Evolutionary conservation across 64 coral and sea anemone species (phyloP).

Genomic region (Montipora capricornis): DNA sequence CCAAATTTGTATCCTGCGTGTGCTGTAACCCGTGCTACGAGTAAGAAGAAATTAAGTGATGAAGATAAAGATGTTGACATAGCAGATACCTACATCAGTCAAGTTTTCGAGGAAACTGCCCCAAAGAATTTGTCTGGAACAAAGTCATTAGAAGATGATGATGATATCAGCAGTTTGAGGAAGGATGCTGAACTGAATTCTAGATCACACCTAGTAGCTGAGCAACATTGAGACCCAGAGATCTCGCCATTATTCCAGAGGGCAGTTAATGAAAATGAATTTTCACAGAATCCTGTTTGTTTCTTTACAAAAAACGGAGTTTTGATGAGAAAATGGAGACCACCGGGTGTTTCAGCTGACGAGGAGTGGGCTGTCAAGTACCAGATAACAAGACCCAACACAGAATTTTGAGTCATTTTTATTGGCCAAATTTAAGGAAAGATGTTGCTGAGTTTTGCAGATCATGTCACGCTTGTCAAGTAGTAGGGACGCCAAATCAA

Average conservation of each 20-base stretch:
- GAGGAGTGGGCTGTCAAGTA: slow-evolving; percentile 54
- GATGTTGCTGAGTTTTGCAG: slow-evolving; percentile 19
- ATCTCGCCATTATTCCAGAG: too few relatives aligned
- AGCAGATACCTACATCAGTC: too few relatives aligned
- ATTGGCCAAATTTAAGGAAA: slow-evolving; percentile 26
- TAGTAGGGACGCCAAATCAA: slow-evolving; percentile 53
- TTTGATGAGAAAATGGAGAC: slow-evolving; percentile 70
- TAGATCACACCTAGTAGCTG: too few relatives aligned
- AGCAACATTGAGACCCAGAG: too few relatives aligned
- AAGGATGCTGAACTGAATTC: too few relatives aligned
- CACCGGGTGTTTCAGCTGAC: slow-evolving; percentile 40
- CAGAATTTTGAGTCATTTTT: neutral
- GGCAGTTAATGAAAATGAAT: neutral
- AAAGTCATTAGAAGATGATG: neutral
- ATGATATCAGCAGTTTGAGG: neutral
- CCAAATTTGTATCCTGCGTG: slow-evolving; percentile 64
- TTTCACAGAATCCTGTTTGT: slow-evolving; percentile 3
- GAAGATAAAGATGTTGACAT: too few relatives aligned
- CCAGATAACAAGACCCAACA: slow-evolving; percentile 26
- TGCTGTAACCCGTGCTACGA: too few relatives aligned
- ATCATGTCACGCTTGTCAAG: slow-evolving; percentile 49
- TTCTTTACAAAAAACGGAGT: slow-evolving; percentile 44
- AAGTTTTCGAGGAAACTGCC: too few relatives aligned
- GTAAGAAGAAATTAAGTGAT: too few relatives aligned
- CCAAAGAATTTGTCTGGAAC: too few relatives aligned